phyloP scores from a whole-genome alignment of 2,113 vertebrate genomes.

The Okapia johnstoni region DNA sequence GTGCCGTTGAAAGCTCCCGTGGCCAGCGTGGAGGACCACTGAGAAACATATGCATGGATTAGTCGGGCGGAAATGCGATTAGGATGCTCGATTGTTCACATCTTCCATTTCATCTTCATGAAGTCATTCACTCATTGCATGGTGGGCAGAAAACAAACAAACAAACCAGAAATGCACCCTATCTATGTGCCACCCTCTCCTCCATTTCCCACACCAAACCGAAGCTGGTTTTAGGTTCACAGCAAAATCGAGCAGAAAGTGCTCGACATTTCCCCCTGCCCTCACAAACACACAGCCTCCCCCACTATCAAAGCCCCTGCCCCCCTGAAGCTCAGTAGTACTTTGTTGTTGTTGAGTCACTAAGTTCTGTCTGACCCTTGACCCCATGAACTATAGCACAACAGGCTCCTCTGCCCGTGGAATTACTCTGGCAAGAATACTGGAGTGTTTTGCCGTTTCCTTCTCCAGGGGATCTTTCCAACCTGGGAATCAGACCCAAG shows the following conservation, averaged over 20 bases:
- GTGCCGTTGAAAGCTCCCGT: neutral
- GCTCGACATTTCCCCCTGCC: neutral
- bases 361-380: neutral
- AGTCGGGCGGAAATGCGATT: neutral
- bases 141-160: neutral
- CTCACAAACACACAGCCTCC: neutral
- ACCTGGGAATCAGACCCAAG: neutral
- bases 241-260: neutral
- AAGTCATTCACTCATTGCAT: neutral
- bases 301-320: neutral
- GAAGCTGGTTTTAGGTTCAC: neutral
- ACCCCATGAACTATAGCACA: neutral
- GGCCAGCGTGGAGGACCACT: neutral
- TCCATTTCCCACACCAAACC: neutral
- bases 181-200: rapidly evolving
- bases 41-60: neutral
- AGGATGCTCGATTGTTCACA: neutral
- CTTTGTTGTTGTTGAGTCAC: neutral
- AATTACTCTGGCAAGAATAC: neutral
- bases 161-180: neutral
- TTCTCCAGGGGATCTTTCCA: neutral
- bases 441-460: neutral
- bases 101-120: neutral
- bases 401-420: neutral
- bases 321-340: rapidly evolving